Base-by-base conservation (phyloP, 64 coral and sea anemone genomes). In the Montipora cactus region DNA sequence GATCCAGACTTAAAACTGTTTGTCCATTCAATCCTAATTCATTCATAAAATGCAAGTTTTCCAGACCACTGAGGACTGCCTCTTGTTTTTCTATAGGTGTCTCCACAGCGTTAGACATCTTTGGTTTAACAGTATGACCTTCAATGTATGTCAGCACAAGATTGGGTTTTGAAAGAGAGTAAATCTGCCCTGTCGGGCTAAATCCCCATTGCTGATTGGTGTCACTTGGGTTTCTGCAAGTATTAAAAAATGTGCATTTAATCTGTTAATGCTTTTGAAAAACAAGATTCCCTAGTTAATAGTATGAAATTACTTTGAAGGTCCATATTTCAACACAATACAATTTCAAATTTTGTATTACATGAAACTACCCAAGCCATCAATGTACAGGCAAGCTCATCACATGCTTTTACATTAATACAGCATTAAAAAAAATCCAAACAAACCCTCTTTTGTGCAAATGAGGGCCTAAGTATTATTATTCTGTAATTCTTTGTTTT, bases 181-280 rank as follows among this genome's bases (percentile, higher is more conserved):
- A 99, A 58, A 99, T 96, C 44, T 99, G 92, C 22, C 98, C 98
- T 55, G 98, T 90, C 8, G 89, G 67, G 45, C 95, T 99, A 71
- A 99, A 99, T 62, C 79, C 92, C 98, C 98, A 99, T 4, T 92
- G 95, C 21, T 98, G 97, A 44, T 44, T 84, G 21, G 66, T 75
- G 72, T 98, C 83, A 77, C 69, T 90, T 7, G 91, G 57, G 48
- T 75, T 82, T 49, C 96, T 98, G 12, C 20, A 59, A 77, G 51
- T 74, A 45, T 73, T 50, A 23, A 67, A 37, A 48, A 58, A 19
- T 73, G 7, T 13, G 52, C 8, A 82, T 71, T 71, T 23, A 21
- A 7, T 8, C 2, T 47, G 8, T 66, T 44, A 80, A 7, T 14
- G 20, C 8, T 18, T 49, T 13, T 52, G 15, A 62, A 25, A 0